Conservation (phyloP, 2,888 invertebrate species). For the Copidosoma aretas region DNA sequence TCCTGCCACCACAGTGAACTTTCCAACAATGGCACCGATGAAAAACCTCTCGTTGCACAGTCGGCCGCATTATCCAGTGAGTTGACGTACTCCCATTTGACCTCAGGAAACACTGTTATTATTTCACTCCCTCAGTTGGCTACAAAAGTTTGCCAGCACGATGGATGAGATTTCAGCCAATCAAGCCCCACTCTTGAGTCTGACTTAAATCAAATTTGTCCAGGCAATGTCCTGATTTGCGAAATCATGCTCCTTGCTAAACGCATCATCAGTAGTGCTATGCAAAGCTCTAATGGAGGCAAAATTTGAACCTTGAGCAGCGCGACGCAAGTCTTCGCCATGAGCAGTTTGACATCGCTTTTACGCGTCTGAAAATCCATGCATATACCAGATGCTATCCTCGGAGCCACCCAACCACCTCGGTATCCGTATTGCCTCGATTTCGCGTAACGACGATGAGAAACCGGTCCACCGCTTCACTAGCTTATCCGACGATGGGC, state of each 20-base stretch:
- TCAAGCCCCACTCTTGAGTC: constrained; percentile 1
- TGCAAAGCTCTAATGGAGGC: neutral
- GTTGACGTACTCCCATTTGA: neutral
- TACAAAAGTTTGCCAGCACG: neutral
- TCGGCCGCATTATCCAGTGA: neutral
- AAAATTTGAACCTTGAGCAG: neutral
- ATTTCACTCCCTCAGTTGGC: neutral
- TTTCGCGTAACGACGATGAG: neutral
- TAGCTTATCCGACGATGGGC: neutral
- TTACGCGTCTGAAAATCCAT: neutral
- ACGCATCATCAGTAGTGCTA: neutral
- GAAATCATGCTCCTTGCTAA: neutral
- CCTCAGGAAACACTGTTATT: neutral
- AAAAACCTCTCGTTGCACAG: neutral
- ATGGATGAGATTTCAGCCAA: neutral
- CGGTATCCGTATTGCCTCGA: neutral
- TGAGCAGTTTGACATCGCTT: neutral
- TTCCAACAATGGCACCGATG: neutral
- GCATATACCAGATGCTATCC: neutral
- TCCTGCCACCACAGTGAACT: neutral
- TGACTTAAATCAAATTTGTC: neutral
- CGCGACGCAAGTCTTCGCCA: neutral
- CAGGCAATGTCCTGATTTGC: neutral
- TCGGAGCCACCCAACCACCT: neutral
- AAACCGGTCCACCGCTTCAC: neutral